A percentile compares a stretch with the other conserved stretches of the same genome.
Conservation (phyloP, 2,113 vertebrate species). For the Amphiprion percula region DNA sequence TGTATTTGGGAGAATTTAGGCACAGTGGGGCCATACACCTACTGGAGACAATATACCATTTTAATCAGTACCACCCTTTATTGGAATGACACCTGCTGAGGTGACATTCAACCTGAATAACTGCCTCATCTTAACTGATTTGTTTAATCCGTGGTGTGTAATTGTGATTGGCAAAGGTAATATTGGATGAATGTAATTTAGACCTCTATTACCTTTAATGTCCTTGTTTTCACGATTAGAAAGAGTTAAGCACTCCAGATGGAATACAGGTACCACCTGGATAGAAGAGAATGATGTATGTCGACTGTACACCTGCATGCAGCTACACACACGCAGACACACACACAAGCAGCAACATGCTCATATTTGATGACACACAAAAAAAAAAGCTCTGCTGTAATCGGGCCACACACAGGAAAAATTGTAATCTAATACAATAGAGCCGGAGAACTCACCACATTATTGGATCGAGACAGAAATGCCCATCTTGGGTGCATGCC, state of each 20-base stretch:
- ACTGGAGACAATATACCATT: constrained; percentile 60
- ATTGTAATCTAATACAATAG: constrained; percentile 24
- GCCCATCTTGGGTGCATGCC: constrained; percentile 51
- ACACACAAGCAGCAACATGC: constrained; percentile 1
- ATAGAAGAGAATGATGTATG: constrained; percentile 18
- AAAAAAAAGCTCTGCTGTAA: constrained; percentile 11
- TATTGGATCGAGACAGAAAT: constrained; percentile 60
- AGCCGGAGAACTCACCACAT: constrained; percentile 34
- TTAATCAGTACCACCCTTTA: constrained; percentile 61
- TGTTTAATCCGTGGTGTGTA: constrained; percentile 72
- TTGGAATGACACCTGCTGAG: constrained; percentile 67
- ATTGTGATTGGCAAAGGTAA: constrained; percentile 76
- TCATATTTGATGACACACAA: constrained; percentile 6
- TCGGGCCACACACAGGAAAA: constrained; percentile 24
- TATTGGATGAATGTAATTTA: constrained; percentile 74
- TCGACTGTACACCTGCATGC: neutral
- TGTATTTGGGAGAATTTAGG: constrained; percentile 4
- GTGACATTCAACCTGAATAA: constrained; percentile 76
- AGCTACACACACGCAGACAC: constrained; percentile 14
- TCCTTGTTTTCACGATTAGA: constrained; percentile 69
- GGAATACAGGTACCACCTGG: constrained; percentile 67
- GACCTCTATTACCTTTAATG: constrained; percentile 73
- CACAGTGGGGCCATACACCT: constrained; percentile 34
- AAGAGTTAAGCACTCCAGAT: constrained; percentile 66
- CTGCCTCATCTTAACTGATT: constrained; percentile 66